Conservation (phyloP, 92 coral and sea anemone genomes). For the Blastomussa wellsi region DNA sequence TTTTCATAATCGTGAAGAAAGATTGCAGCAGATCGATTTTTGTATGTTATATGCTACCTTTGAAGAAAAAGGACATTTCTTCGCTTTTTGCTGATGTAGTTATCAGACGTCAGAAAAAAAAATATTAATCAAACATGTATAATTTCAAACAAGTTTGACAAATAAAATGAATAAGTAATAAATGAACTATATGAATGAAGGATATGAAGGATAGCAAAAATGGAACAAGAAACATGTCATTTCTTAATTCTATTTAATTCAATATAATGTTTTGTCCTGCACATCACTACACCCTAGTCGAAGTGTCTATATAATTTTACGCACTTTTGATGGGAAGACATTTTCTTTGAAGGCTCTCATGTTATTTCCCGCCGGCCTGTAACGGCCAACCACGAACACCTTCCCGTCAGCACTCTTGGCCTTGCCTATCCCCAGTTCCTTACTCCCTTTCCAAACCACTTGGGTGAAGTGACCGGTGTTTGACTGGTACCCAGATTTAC, state of each 20-base stretch:
- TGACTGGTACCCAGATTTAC: constrained; percentile 71
- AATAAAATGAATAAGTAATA: no score
- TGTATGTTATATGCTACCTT: no score
- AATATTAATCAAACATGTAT: no score
- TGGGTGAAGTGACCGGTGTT: constrained; percentile 94
- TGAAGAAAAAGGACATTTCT: no score
- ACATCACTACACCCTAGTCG: no score
- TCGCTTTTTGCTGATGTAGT: no score
- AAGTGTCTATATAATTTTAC: background rate
- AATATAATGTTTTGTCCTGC: no score
- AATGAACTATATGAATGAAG: no score
- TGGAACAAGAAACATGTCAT: background rate
- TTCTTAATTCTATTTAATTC: background rate
- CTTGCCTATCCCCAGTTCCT: constrained; percentile 80
- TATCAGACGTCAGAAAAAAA: no score
- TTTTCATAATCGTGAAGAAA: background rate
- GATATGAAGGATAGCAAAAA: no score
- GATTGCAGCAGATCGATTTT: no score
- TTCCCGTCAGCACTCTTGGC: constrained; percentile 84
- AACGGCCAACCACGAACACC: constrained; percentile 88
- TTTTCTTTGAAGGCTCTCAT: constrained; percentile 82
- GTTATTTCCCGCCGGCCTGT: constrained; percentile 90
- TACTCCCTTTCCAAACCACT: constrained; percentile 82
- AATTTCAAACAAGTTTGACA: no score
- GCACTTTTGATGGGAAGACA: constrained; percentile 69